Base-by-base conservation (phyloP, 2,113 vertebrate species). In the Nettapus auritus region DNA sequence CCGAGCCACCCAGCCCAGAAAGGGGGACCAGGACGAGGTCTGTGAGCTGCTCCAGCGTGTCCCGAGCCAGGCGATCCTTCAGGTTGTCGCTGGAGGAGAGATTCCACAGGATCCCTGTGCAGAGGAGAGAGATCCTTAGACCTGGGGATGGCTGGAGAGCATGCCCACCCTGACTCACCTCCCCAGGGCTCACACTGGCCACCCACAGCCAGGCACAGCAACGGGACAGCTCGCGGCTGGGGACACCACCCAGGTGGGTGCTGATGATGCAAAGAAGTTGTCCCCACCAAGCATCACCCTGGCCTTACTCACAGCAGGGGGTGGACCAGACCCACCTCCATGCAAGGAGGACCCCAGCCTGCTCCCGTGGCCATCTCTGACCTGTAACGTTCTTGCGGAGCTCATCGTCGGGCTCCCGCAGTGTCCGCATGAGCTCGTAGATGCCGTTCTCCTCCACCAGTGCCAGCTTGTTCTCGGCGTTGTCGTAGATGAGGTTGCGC, bases 401-500 rank as follows among this genome's bases (percentile, higher is more conserved):
- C 93, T 99, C 99, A 0, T 99, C 99, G 0, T 99, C 99, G 0
- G 97, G 98, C 93, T 99, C 98, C 1, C 96, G 96, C 73, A 99
- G 97, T 0, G 98, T 97, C 66, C 97, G 94, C 88, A 99, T 97
- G 10, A 99, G 98, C 94, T 98, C 98, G 2, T 94, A 97, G 91
- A 99, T 98, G 60, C 99, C 99, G 0, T 98, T 98, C 40, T 99
- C 98, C 64, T 99, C 98, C 48, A 99, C 98, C 73, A 99, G 98
- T 0, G 98, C 98, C 36, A 97, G 96, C 97, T 99, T 99, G 97
- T 99, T 99, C 73, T 99, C 98, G 0, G 97, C 74, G 2, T 98
- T 99, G 96, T 99, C 99, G 0, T 99, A 99, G 96, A 99, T 99
- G 93, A 99, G 98, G 97, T 99, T 99, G 70, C 99, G 98, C 92